phyloP scores from a whole-genome alignment of 2,113 vertebrate genomes.

The Tonatia bakeri region DNA sequence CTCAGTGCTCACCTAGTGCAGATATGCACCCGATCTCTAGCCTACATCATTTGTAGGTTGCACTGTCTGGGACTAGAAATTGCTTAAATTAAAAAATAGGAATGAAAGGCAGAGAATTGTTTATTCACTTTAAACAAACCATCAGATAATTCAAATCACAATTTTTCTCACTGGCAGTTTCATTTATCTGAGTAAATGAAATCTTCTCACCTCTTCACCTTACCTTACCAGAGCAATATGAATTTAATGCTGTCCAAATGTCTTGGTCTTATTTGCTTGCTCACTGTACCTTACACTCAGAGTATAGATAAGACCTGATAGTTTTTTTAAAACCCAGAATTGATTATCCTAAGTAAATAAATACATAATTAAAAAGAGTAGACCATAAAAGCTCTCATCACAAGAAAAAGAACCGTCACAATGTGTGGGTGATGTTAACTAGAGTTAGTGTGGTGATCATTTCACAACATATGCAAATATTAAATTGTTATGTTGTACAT shows the following conservation, averaged over 20 bases:
- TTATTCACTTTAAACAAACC: not conserved
- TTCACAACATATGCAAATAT: no score
- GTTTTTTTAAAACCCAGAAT: not conserved
- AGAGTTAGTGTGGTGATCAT: no score
- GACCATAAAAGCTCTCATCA: no score
- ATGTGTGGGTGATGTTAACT: no score
- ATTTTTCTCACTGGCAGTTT: not conserved
- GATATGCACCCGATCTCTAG: not conserved
- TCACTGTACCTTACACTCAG: not conserved
- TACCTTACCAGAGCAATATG: not conserved
- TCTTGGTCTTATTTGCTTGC: not conserved
- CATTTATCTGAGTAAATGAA: not conserved
- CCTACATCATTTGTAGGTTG: not conserved
- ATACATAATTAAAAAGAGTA: no score
- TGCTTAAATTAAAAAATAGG: not conserved
- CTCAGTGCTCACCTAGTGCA: not conserved
- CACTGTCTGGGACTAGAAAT: not conserved
- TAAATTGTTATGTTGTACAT: no score
- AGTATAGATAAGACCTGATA: not conserved
- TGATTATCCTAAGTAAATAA: not conserved
- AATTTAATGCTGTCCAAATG: conserved; percentile 21
- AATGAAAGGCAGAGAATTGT: not conserved
- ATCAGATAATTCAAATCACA: not conserved
- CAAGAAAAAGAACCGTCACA: no score
- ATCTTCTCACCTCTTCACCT: not conserved